Evolutionary conservation across 2,113 vertebrate genomes (phyloP), one percentile per base, ranked within the genome.

Genomic region (Mungos mungo): DNA sequence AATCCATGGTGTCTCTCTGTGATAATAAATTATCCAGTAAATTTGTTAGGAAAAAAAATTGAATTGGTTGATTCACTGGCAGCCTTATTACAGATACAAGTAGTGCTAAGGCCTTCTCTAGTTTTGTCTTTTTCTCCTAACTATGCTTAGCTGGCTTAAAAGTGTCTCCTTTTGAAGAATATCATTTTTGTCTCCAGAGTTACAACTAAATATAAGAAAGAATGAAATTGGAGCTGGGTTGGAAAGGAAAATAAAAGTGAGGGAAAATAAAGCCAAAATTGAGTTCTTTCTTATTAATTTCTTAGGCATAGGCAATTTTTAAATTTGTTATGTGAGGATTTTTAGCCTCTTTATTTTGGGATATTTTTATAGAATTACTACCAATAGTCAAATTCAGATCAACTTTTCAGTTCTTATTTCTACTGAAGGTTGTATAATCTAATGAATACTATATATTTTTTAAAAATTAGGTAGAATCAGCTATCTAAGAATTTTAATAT

Each of bases 191-290:
- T 33, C 45, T 87, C 63, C 41, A 31, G n/a, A 77, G 15, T 68
- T 68, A 90, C 10, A 60, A 72, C 33, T 41, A 93, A 79, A 79
- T 5, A 72, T 6, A 60, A 93, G 35, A 52, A 94, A 50, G 23
- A 68, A 66, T 63, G 76, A 12, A 1, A 0, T 1, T 71, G 25
- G 9, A 45, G 13, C 31, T 68, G 8, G 19, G 33, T 54, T 80
- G 19, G 35, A 85, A 80, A 95, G 47, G 2, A 94, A 96, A 93
- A 95, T 45, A 87, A 80, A 76, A 47, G 18, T 31, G 11, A 90
- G 60, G 18, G 1, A 18, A 83, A 65, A 50, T 21, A 71, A 82
- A 94, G 52, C 15, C 85, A 89, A 68, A 86, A 60, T 3, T 52
- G 69, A 69, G 10, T 83, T 83, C 5, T 6, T 4, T 81, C 33